phyloP scores from a whole-genome alignment of 2,797 vertebrate genomes.

The Coracias cyanogaster region DNA sequence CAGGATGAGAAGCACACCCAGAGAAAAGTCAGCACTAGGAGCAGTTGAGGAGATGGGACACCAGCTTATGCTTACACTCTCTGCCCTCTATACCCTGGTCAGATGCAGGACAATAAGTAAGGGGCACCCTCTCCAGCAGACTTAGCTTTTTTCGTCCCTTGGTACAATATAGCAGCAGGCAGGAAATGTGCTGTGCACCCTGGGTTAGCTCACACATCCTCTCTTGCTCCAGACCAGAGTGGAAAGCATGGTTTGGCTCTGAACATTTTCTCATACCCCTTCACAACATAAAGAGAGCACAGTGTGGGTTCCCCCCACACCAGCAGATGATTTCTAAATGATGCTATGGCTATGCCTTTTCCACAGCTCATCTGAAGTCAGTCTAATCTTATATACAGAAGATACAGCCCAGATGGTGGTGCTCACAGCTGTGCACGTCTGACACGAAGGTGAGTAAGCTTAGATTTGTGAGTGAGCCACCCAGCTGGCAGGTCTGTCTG shows the following conservation, averaged over 20 bases:
- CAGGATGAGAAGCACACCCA: background rate
- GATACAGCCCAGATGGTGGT: conserved; percentile 2
- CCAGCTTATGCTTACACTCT: fast-evolving
- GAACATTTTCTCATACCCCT: background rate
- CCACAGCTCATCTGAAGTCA: conserved; percentile 38
- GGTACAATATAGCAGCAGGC: background rate
- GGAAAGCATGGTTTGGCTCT: background rate
- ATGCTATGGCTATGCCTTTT: background rate
- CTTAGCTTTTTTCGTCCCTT: background rate
- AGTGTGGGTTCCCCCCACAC: fast-evolving
- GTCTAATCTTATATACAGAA: background rate
- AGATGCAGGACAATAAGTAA: background rate
- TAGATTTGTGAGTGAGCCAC: conserved; percentile 23
- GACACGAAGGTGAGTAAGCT: conserved; percentile 23
- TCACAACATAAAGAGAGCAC: background rate
- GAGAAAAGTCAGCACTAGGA: background rate
- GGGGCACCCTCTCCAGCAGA: background rate
- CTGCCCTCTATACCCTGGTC: background rate
- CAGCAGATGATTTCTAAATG: background rate
- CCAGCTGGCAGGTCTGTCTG: conserved; percentile 38
- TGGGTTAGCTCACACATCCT: background rate
- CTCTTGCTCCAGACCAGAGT: background rate
- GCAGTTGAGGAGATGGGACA: background rate
- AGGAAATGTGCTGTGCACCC: fast-evolving
- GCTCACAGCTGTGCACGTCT: background rate